These are phyloP conservation scores for Mimachlamys varia DNA, from an alignment of 2,888 invertebrate species.

Conservation along the genomic window DNA sequence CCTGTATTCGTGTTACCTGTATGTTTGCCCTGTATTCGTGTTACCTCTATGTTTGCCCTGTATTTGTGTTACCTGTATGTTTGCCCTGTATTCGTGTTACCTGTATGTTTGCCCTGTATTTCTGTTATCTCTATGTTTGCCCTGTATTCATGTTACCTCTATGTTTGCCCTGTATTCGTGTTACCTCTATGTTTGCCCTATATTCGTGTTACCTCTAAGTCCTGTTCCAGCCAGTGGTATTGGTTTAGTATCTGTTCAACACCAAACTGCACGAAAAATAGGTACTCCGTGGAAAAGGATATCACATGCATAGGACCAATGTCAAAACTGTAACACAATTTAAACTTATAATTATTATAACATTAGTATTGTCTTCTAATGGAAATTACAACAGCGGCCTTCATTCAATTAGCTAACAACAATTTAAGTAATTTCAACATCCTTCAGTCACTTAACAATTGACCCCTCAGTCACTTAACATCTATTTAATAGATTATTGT, in stretches of 20 bases:
- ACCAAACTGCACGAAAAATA: constrained; percentile 95
- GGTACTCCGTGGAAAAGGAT: constrained; percentile 94
- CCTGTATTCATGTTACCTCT: constrained; percentile 64
- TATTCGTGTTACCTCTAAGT: constrained; percentile 83
- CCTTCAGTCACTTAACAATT: too few relatives aligned
- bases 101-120: too few relatives aligned
- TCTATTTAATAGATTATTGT: too few relatives aligned
- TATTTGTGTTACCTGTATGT: too few relatives aligned
- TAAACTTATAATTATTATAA: constrained; percentile 33
- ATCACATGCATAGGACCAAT: constrained; percentile 86
- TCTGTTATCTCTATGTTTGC: too few relatives aligned
- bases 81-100: too few relatives aligned
- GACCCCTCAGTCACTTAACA: too few relatives aligned
- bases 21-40: constrained; percentile 82
- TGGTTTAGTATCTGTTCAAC: constrained; percentile 84
- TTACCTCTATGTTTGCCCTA: constrained; percentile 80
- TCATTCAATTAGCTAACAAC: too few relatives aligned
- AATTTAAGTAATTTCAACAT: too few relatives aligned
- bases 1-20: constrained; percentile 64
- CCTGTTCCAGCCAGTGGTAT: constrained; percentile 92
- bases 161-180: constrained; percentile 82
- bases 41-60: constrained; percentile 86
- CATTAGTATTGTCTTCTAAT: too few relatives aligned
- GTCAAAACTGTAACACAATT: constrained; percentile 80
- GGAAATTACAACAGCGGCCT: too few relatives aligned